phyloP scores from a whole-genome alignment of 2,113 vertebrate species.

The Dicaeum eximium region DNA sequence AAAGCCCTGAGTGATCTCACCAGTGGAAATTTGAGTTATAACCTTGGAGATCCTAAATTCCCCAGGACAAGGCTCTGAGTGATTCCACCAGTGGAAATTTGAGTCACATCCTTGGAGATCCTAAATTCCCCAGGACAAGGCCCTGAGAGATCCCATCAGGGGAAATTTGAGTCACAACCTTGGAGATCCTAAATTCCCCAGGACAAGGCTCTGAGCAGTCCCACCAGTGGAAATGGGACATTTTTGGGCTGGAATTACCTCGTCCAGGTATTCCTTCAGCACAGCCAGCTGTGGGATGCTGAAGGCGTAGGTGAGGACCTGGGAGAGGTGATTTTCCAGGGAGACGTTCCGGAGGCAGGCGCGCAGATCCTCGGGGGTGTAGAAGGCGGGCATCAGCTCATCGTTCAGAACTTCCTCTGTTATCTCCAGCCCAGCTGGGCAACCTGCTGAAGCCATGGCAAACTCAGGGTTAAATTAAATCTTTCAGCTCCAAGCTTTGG shows the following conservation, averaged over 20 bases:
- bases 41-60: not conserved
- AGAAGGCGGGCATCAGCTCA: not conserved
- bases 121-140: not conserved
- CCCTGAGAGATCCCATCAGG: accelerated
- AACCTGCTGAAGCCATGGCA: not conserved
- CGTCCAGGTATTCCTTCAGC: constrained; percentile 51
- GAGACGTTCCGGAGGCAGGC: constrained; percentile 31
- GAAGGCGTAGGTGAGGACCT: constrained; percentile 38
- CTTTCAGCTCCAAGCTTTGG: not conserved
- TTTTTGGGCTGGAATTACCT: constrained; percentile 26
- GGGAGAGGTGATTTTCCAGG: not conserved
- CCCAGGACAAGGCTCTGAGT: accelerated
- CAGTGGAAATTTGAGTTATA: no score
- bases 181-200: not conserved
- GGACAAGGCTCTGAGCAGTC: accelerated
- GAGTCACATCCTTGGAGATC: not conserved
- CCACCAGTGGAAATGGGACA: not conserved
- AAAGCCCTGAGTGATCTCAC: not conserved
- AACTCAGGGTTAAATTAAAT: not conserved
- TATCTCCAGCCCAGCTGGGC: not conserved
- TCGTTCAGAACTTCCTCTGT: accelerated
- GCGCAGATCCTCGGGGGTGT: not conserved
- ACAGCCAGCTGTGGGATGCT: constrained; percentile 35
- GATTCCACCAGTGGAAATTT: not conserved
- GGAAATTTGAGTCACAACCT: not conserved